Base-by-base conservation (phyloP, 2,888 invertebrate genomes). In the Aethes cnicana region DNA sequence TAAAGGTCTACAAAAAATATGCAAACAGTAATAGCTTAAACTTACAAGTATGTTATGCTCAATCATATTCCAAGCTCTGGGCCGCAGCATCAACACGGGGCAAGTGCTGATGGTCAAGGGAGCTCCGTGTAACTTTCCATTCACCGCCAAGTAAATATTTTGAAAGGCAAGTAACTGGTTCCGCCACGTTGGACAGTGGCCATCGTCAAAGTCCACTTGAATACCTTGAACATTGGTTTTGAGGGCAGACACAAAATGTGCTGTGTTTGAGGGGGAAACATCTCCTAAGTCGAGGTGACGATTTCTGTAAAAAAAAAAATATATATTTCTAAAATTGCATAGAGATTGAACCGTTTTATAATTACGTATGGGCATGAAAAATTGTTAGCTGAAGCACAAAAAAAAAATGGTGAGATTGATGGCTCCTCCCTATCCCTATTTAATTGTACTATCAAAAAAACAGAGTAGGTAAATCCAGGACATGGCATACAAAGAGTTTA, bases 51-150 rank as follows among this genome's bases (percentile, higher is more conserved):
- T 86, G 66, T 93, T 91, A 68, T 92, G 92, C 69, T 94, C 94
- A 41, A 91, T 90, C 89, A 94, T 93, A 74, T 94, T 94, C 94
- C 94, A 94, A 32, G 94, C 94, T 63, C 94, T 83, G 0, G 94
- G 94, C 53, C 94, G 81, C 7, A 94, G 74, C 91, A 94, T 92
- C 48, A 94, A 72, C 4, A 93, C 77, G 0, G 94, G 94, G 33
- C 91, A 90, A 12, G 91, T 83, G 5, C 76, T 73, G 16, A 92
- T 81, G 48, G 80, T 84, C 1, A 77, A 56, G 0, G 91, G 91
- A 3, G 91, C 90, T 20, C 91, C 90, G 2, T 77, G 71, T 2
- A 92, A 73, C 47, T 82, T 77, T 5, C 91, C 90, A 9, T 85
- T 84, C 1, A 93, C 91, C 1, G 90, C 92, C 59, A 85, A 75